Evolutionary conservation across 2,888 invertebrate genomes (phyloP).

Genomic region (Agriopis marginaria): DNA sequence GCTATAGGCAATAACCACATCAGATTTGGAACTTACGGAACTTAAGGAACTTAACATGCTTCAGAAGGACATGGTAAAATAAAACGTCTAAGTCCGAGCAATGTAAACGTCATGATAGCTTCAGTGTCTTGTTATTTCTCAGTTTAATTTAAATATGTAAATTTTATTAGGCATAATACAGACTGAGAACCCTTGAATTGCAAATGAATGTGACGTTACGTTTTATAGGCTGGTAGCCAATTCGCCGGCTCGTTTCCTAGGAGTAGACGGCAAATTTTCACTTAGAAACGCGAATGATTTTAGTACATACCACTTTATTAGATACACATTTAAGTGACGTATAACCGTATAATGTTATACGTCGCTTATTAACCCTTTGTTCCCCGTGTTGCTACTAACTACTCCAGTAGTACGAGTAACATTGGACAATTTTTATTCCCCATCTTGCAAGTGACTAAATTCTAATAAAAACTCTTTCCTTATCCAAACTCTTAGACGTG

Average conservation of each 20-base stretch:
- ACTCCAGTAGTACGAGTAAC: too few relatives aligned
- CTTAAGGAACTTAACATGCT: too few relatives aligned
- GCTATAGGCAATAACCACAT: too few relatives aligned
- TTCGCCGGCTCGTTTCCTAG: conserved; percentile 79
- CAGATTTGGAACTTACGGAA: too few relatives aligned
- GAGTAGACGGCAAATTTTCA: conserved; percentile 80
- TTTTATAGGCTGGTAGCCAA: conserved; percentile 85
- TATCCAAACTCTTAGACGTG: too few relatives aligned
- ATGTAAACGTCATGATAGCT: conserved; percentile 74
- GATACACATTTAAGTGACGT: conserved; percentile 49
- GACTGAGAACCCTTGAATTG: conserved; percentile 84
- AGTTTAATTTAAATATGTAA: conserved; percentile 87
- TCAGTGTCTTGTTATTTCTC: conserved; percentile 84
- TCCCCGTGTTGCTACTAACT: too few relatives aligned
- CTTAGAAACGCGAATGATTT: conserved; percentile 72
- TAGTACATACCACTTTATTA: conserved; percentile 64
- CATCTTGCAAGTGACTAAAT: too few relatives aligned
- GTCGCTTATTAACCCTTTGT: conserved; percentile 7
- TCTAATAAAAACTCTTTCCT: too few relatives aligned
- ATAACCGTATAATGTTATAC: conserved; percentile 43
- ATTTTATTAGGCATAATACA: conserved; percentile 86
- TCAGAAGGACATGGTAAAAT: conserved; percentile 26
- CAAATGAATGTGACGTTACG: conserved; percentile 85
- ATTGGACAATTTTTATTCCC: too few relatives aligned
- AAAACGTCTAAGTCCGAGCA: conserved; percentile 55